Percentiles rank a stretch among this genome's conserved stretches.
phyloP scores from a whole-genome alignment of 2,797 vertebrate species.

The Gobionotothen gibberifrons region DNA sequence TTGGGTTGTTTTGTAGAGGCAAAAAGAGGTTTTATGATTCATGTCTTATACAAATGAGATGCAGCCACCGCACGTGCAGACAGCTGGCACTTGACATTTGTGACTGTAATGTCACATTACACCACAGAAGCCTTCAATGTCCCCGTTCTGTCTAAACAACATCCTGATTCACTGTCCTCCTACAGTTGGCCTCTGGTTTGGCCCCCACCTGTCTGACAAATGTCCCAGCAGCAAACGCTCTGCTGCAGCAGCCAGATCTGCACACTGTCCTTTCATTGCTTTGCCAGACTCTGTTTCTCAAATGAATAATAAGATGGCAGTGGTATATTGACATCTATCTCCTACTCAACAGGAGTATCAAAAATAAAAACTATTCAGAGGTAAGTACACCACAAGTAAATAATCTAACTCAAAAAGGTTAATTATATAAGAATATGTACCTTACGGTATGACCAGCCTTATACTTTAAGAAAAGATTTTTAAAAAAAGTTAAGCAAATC shows the following conservation, averaged over 20 bases:
- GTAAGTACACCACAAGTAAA: too few species aligned
- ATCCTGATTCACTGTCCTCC: conserved; percentile 49
- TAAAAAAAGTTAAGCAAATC: too few species aligned
- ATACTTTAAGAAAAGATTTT: too few species aligned
- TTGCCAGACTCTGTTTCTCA: conserved; percentile 13
- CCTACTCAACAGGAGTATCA: too few species aligned
- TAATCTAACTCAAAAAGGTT: too few species aligned
- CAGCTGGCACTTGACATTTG: conserved; percentile 71
- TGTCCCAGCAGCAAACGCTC: conserved; percentile 47
- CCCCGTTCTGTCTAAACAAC: conserved; percentile 52
- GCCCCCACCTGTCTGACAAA: conserved; percentile 58
- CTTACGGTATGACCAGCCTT: too few species aligned
- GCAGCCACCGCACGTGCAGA: conserved; percentile 32
- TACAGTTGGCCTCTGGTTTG: conserved; percentile 46
- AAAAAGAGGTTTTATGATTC: conserved; percentile 1
- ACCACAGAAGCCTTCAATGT: conserved; percentile 40
- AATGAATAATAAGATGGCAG: neutral
- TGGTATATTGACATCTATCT: too few species aligned
- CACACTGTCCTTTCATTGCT: neutral
- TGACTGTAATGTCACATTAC: conserved; percentile 52
- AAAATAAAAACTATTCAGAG: too few species aligned
- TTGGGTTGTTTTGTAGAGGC: neutral
- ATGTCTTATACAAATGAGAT: conserved; percentile 34
- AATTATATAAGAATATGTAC: too few species aligned
- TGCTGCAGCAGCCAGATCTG: conserved; percentile 23